These are phyloP conservation scores for Echinops telfairi DNA, from an alignment of 2,113 vertebrate species.

Conservation along the genomic window DNA sequence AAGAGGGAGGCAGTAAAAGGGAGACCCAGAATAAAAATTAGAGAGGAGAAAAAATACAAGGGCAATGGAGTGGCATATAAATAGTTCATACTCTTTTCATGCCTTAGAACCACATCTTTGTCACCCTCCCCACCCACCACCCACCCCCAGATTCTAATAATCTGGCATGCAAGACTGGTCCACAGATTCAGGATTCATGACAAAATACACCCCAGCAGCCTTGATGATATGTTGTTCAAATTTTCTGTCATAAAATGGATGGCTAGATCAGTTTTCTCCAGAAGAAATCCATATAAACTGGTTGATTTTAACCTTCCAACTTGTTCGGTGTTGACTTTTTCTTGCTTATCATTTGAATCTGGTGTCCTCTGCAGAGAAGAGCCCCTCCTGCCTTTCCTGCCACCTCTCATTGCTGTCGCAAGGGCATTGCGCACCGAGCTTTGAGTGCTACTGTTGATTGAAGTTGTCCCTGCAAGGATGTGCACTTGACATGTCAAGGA, in stretches of 20 bases:
- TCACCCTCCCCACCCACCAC: neutral
- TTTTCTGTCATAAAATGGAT: neutral
- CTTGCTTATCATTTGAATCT: neutral
- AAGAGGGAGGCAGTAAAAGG: neutral
- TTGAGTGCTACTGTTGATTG: conserved; percentile 85
- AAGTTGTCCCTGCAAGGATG: conserved; percentile 84
- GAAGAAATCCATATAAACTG: conserved; percentile 1
- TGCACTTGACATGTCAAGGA: conserved; percentile 87
- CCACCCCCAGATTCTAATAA: neutral
- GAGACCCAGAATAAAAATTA: neutral
- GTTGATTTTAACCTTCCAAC: neutral
- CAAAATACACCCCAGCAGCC: neutral
- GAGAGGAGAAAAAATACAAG: neutral
- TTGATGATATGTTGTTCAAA: neutral
- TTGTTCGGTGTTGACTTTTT: neutral
- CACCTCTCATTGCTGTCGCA: conserved; percentile 68
- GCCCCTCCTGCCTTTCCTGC: conserved; percentile 59
- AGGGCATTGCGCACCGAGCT: conserved; percentile 79
- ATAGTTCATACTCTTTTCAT: neutral
- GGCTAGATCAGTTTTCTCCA: neutral
- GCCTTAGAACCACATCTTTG: neutral
- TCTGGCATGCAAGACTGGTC: neutral
- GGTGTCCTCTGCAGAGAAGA: conserved; percentile 19
- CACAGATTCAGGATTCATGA: neutral
- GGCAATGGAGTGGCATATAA: neutral